Evolutionary conservation across 2,797 vertebrate genomes (phyloP).

Genomic region (Spinibarbus caldwelli): DNA sequence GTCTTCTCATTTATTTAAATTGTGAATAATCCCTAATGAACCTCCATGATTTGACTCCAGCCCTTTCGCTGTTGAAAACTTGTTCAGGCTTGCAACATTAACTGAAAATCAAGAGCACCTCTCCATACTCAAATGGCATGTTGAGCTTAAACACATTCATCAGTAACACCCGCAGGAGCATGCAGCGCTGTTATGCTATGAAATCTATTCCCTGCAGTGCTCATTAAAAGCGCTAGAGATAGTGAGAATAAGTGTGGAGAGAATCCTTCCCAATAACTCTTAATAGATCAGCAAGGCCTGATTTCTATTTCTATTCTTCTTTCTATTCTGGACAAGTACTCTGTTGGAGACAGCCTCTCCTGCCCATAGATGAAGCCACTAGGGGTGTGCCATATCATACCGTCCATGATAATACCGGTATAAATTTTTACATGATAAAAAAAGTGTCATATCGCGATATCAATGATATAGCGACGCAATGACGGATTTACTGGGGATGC

Average conservation of each 20-base stretch:
- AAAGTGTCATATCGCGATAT: too few relatives aligned
- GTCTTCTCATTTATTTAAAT: slow-evolving; percentile 26
- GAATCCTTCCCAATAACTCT: not conserved
- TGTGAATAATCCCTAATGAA: slow-evolving; percentile 22
- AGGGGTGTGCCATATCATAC: too few relatives aligned
- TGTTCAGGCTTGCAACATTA: not conserved
- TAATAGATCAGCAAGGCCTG: slow-evolving; percentile 3
- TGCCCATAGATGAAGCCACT: not conserved
- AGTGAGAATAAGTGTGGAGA: not conserved
- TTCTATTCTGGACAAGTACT: not conserved
- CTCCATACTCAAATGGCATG: not conserved
- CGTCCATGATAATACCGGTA: too few relatives aligned
- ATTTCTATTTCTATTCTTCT: not conserved
- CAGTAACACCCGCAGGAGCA: slow-evolving; percentile 58
- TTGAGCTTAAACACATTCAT: slow-evolving; percentile 56
- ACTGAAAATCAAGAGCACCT: not conserved
- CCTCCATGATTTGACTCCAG: slow-evolving; percentile 2
- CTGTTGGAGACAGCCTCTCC: not conserved
- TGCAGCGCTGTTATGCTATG: slow-evolving; percentile 27
- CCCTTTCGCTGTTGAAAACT: not conserved
- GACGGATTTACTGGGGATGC: too few relatives aligned
- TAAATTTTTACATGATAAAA: too few relatives aligned
- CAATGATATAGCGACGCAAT: too few relatives aligned
- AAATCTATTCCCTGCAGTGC: slow-evolving; percentile 60
- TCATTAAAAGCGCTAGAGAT: slow-evolving; percentile 61